Conservation (phyloP, 2,113 vertebrate genomes). For the Eleginops maclovinus region DNA sequence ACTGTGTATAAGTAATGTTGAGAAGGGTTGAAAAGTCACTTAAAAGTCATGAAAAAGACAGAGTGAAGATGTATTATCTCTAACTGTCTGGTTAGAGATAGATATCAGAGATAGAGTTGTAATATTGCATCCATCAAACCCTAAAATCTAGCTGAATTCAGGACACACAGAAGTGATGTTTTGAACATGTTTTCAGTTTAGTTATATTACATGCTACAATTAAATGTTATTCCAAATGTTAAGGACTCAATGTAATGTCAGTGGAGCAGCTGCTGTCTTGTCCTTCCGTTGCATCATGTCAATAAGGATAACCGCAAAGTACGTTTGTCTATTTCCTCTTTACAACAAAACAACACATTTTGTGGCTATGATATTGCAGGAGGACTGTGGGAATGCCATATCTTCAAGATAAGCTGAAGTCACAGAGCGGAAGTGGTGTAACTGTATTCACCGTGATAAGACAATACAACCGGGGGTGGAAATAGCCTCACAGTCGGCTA, state of each 20-base stretch:
- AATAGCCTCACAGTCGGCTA: slow-evolving; percentile 25
- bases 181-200: neutral
- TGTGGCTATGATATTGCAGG: neutral
- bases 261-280: neutral
- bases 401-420: slow-evolving; percentile 7
- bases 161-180: neutral
- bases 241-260: neutral
- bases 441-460: slow-evolving; percentile 55
- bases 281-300: neutral
- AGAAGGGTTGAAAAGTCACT: neutral
- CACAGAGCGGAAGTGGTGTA: neutral
- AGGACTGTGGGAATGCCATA: slow-evolving; percentile 1
- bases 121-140: neutral
- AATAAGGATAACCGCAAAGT: neutral
- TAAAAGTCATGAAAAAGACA: no score
- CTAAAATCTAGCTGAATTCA: neutral
- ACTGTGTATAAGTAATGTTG: neutral
- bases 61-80: neutral
- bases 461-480: slow-evolving; percentile 18
- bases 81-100: neutral
- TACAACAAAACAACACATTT: slow-evolving; percentile 1
- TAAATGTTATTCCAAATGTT: neutral
- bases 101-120: no score
- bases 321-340: neutral
- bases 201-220: neutral